Conservation (phyloP, 2,113 vertebrate species). For the Gymnarchus niloticus region DNA sequence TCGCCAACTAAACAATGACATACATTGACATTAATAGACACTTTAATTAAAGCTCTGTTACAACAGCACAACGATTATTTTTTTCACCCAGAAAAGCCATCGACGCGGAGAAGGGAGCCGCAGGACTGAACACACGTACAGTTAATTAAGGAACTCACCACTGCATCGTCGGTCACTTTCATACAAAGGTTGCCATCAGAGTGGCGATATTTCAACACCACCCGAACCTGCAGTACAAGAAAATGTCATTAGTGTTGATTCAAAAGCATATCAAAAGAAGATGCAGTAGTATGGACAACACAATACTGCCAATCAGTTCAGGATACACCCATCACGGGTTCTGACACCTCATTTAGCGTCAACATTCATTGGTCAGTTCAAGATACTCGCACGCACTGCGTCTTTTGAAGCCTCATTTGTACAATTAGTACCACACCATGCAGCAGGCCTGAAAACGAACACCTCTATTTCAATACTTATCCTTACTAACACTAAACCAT, state of each 20-base stretch:
- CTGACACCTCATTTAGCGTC: no score
- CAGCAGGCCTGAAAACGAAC: neutral
- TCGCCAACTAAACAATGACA: no score
- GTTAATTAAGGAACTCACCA: slow-evolving; percentile 67
- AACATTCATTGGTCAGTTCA: no score
- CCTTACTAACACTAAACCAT: neutral
- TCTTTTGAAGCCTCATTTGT: no score
- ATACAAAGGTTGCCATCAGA: slow-evolving; percentile 91
- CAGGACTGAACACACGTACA: neutral
- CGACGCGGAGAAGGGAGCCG: neutral
- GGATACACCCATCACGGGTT: no score
- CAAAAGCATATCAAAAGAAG: neutral
- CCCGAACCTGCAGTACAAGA: slow-evolving; percentile 73
- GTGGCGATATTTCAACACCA: slow-evolving; percentile 93
- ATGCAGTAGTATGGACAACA: neutral
- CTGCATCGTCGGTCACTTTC: slow-evolving; percentile 92
- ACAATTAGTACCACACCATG: neutral
- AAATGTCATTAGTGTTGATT: neutral
- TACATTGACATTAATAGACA: no score
- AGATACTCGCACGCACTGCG: no score
- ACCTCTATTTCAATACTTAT: neutral
- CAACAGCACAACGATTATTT: no score
- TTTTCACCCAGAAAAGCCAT: neutral
- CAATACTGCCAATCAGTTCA: no score
- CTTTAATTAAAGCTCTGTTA: no score